Evolutionary conservation across 2,888 invertebrate genomes (phyloP).

Genomic region (Venusia cambrica): DNA sequence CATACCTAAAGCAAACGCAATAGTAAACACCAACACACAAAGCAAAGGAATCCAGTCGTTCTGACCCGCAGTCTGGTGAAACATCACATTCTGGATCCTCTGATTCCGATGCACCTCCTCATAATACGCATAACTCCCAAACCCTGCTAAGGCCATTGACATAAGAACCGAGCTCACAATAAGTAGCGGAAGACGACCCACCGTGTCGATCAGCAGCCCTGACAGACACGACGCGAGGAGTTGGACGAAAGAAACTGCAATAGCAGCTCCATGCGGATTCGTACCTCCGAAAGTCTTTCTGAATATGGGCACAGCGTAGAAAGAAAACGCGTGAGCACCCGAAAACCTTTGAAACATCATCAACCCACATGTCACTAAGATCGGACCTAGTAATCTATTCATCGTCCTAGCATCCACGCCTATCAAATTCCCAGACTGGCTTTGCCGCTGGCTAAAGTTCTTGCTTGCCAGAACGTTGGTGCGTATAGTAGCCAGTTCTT

Average conservation of each 20-base stretch:
- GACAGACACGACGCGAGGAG: constrained; percentile 91
- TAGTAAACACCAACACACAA: constrained; percentile 91
- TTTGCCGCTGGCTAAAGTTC: constrained; percentile 72
- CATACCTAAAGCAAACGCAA: constrained; percentile 93
- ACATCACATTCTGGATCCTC: constrained; percentile 73
- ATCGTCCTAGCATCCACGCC: constrained; percentile 68
- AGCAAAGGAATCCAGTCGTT: constrained; percentile 92
- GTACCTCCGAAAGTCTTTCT: constrained; percentile 90
- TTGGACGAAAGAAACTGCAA: constrained; percentile 92
- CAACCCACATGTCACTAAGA: constrained; percentile 90
- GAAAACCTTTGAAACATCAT: constrained; percentile 94
- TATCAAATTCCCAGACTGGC: constrained; percentile 64
- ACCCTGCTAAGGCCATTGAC: constrained; percentile 92
- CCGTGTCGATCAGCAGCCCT: constrained; percentile 91
- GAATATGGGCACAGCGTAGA: constrained; percentile 93
- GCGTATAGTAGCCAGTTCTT: constrained; percentile 86
- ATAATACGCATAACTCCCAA: constrained; percentile 92
- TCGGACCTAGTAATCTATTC: constrained; percentile 83
- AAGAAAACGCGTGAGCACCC: constrained; percentile 91
- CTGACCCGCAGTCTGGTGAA: constrained; percentile 78
- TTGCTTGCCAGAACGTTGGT: constrained; percentile 83
- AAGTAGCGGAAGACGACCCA: constrained; percentile 90
- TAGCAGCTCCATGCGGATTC: constrained; percentile 91
- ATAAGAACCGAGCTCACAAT: constrained; percentile 92
- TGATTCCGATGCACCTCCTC: constrained; percentile 84